Conservation (phyloP, 2,113 vertebrate genomes). For the Erpornis zantholeuca region DNA sequence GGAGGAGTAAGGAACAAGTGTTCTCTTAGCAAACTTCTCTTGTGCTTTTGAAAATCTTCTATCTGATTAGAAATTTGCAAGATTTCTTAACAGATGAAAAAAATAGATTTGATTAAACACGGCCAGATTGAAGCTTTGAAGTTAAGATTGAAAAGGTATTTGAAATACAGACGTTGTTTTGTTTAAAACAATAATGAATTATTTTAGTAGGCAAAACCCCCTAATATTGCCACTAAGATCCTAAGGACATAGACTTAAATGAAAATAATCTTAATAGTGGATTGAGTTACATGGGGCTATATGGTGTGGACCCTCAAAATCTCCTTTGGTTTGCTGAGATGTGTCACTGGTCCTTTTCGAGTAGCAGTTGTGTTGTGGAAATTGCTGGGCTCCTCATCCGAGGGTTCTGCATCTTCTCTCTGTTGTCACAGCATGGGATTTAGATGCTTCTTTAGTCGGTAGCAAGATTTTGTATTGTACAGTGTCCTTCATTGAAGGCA, state of each 20-base stretch:
- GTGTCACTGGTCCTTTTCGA: neutral
- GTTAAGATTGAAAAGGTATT: neutral
- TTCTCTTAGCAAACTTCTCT: neutral
- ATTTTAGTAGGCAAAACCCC: neutral
- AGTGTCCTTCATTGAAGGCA: neutral
- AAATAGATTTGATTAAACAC: neutral
- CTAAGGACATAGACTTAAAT: neutral
- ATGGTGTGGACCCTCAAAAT: neutral
- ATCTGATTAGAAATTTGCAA: neutral
- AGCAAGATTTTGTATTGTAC: neutral
- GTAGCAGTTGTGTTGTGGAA: neutral
- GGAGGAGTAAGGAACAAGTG: neutral
- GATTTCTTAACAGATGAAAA: neutral
- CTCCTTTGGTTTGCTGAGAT: neutral
- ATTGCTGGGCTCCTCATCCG: neutral
- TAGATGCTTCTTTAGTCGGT: neutral
- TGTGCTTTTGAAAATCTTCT: neutral
- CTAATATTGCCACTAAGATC: neutral
- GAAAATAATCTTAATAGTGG: neutral
- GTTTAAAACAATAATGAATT: neutral
- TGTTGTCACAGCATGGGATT: neutral
- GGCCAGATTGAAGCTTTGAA: neutral
- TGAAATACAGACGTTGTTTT: neutral
- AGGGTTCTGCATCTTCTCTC: neutral
- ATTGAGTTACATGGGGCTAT: neutral